phyloP scores from a whole-genome alignment of 1,140 invertebrate species.

The Antheraea mylitta region DNA sequence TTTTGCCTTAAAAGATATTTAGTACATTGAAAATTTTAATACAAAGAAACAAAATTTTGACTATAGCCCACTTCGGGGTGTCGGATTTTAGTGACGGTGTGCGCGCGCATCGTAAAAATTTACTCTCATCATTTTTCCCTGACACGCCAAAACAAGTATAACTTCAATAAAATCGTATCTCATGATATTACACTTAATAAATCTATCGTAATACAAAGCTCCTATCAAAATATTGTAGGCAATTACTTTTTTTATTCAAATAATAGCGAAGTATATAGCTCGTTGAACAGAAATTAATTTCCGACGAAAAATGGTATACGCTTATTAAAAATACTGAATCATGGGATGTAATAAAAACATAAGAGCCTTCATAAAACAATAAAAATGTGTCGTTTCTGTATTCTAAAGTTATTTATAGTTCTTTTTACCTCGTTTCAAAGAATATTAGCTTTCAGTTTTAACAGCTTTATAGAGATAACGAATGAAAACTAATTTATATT shows the following conservation, averaged over 20 bases:
- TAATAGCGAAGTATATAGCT: constrained; percentile 8
- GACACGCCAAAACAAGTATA: too few species aligned
- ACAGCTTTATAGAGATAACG: neutral
- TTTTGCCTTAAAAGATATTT: too few species aligned
- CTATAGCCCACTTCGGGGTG: too few species aligned
- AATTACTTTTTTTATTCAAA: constrained; percentile 15
- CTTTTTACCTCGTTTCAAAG: neutral
- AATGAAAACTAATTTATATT: neutral
- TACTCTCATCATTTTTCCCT: too few species aligned
- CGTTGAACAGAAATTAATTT: constrained; percentile 10
- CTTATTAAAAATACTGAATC: constrained; percentile 14
- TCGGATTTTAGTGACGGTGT: too few species aligned
- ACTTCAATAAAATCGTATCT: too few species aligned
- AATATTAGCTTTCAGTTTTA: neutral
- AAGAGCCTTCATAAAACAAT: neutral
- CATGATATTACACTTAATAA: neutral
- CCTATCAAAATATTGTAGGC: constrained; percentile 6
- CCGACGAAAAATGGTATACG: constrained; percentile 1
- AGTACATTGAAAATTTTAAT: too few species aligned
- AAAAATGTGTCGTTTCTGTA: neutral
- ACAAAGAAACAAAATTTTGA: too few species aligned
- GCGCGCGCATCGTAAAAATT: too few species aligned
- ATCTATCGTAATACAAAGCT: neutral
- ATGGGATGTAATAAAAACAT: neutral
- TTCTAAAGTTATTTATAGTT: neutral